Percentiles rank a stretch among this genome's conserved stretches.
Evolutionary conservation across 1,140 invertebrate genomes (phyloP).

Genomic region (Argopecten irradians): DNA sequence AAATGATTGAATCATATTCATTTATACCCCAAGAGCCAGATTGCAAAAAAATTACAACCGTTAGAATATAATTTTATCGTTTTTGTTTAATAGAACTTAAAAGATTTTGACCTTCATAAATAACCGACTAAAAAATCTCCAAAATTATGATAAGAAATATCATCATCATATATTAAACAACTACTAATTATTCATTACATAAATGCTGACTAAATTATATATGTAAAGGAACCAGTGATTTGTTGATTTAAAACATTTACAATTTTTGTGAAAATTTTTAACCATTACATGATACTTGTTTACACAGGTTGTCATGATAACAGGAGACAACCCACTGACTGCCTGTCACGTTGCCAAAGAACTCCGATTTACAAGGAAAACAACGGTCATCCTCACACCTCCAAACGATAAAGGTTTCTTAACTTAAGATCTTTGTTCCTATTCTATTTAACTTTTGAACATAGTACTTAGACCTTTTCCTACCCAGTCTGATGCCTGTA

Average conservation of each 20-base stretch:
- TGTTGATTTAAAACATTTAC: not conserved
- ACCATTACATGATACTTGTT: not conserved
- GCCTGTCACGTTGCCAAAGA: conserved; percentile 99
- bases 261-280: not conserved
- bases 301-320: conserved; percentile 95
- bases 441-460: not conserved
- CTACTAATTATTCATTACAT: too few species aligned
- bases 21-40: too few species aligned
- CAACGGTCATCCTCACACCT: conserved; percentile 85
- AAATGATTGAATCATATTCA: too few species aligned
- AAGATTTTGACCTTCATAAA: too few species aligned
- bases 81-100: not conserved
- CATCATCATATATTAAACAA: not conserved
- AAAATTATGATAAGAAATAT: too few species aligned
- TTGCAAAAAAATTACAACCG: too few species aligned
- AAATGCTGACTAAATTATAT: not conserved
- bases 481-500: too few species aligned
- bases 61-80: too few species aligned
- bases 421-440: not conserved
- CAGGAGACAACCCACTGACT: conserved; percentile 98
- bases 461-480: not conserved
- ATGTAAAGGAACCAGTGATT: too few species aligned
- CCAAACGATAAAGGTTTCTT: conserved; percentile 65
- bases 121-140: too few species aligned
- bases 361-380: conserved; percentile 89